Conservation (phyloP, 2,797 vertebrate species). For the Xerus rutilus region DNA sequence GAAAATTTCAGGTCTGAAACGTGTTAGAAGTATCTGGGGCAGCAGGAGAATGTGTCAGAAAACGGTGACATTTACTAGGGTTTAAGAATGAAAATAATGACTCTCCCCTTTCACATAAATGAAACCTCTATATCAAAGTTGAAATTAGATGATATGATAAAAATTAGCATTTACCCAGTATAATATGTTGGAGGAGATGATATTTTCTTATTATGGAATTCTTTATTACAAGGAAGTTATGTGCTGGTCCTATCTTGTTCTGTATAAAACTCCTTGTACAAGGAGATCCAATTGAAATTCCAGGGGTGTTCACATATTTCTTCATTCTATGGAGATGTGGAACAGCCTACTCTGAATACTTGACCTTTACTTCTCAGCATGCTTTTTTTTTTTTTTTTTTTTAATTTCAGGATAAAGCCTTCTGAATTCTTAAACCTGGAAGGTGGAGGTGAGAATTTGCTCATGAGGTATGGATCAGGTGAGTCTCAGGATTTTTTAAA, state of each 20-base stretch:
- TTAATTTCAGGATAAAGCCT: slow-evolving; percentile 10
- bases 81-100: background rate
- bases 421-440: slow-evolving; percentile 47
- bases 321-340: slow-evolving; percentile 22
- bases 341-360: background rate
- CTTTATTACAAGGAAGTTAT: background rate
- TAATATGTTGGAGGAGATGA: background rate
- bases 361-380: slow-evolving; percentile 64
- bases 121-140: slow-evolving; percentile 5
- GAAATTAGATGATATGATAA: slow-evolving; percentile 1
- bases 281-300: slow-evolving; percentile 58
- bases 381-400: background rate
- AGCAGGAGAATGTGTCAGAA: slow-evolving; percentile 13
- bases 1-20: slow-evolving; percentile 66
- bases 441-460: background rate
- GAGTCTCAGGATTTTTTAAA: background rate
- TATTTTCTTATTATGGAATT: background rate
- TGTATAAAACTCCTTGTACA: slow-evolving; percentile 32
- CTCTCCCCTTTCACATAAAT: slow-evolving; percentile 25
- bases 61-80: slow-evolving; percentile 32
- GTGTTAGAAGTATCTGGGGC: slow-evolving; percentile 56
- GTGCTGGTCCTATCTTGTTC: background rate
- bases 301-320: background rate
- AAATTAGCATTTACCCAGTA: background rate
- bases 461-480: background rate